Evolutionary conservation across 2,888 invertebrate genomes (phyloP), one percentile per base, ranked within the genome.

Genomic region (Pollenia labialis): DNA sequence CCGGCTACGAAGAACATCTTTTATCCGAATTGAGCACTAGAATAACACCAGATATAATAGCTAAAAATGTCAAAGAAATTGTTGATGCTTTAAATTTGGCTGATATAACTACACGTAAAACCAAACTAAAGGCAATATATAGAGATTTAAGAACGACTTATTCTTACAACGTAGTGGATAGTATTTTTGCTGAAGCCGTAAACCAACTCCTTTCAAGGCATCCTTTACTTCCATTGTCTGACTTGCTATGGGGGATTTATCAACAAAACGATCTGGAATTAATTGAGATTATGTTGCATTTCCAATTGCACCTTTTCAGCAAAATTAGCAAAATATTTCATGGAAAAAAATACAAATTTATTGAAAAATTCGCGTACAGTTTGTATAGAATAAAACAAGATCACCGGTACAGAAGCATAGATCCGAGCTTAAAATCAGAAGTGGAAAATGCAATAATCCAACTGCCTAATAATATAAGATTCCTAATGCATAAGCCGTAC

Each of bases 401-500:
- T 0, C 1, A 0, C 0, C 66, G 76, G 3, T 87, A 81, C 18
- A 3, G 14, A 0, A 16, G n/a, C 0, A 4, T 80, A 0, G 50
- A 64, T n/a, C 11, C 23, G 0, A 11, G 12, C 3, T 16, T 86
- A 14, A 80, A 75, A 32, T 8, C 69, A 8, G 44, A 50, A 8
- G 64, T 83, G 12, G 64, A 83, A 14, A 56, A 64, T 10, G 12
- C 80, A 9, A 16, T 52, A 1, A 11, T 50, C 4, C 58, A 64
- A 10, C 6, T 86, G 50, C 83, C 83, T 0, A 11, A 54, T 4
- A 76, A 72, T 23, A n/a, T 86, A 7, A 83, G 72, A 58, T 83
- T 80, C 54, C 23, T 83, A n/a, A 64, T 75, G 1, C 83, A 83
- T 14, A 44, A 46, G 14, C 74, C 83, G 4, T 32, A 86, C 44